Percentiles rank a stretch among this genome's conserved stretches.
These are phyloP conservation scores for Megaleporinus macrocephalus DNA, from an alignment of 2,113 vertebrate genomes.

Conservation along the genomic window DNA sequence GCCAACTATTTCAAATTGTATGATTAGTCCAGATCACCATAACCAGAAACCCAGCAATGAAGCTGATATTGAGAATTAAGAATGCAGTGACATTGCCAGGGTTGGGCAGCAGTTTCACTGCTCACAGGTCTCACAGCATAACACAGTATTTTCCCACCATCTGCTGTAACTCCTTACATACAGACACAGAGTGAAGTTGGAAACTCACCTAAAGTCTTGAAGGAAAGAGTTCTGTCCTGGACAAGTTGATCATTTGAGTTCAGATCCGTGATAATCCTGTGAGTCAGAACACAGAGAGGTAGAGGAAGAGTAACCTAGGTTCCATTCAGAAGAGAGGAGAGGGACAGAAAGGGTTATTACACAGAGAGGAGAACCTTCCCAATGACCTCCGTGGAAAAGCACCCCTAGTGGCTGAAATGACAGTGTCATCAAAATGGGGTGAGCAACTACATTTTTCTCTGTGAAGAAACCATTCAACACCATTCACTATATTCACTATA, in stretches of 20 bases:
- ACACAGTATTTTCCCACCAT: neutral
- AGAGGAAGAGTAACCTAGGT: neutral
- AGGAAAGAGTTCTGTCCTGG: neutral
- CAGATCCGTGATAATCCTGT: conserved; percentile 31
- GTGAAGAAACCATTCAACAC: no score
- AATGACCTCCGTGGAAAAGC: neutral
- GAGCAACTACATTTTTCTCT: neutral
- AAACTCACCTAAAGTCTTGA: conserved; percentile 40
- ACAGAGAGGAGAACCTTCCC: neutral
- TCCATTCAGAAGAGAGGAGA: conserved; percentile 13
- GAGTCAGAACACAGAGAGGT: conserved; percentile 8
- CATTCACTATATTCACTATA: no score
- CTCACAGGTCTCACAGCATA: no score
- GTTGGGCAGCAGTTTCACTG: no score
- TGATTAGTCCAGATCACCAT: neutral
- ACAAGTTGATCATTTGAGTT: conserved; percentile 14
- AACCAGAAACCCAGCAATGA: neutral
- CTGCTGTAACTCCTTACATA: neutral
- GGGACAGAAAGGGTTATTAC: conserved; percentile 1
- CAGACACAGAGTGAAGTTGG: neutral
- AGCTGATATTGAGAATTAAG: neutral
- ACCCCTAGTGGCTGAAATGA: neutral
- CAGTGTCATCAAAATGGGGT: neutral
- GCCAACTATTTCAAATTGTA: no score
- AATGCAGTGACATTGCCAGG: no score